Base-by-base conservation (phyloP, 30 jellyfish, hydroid and myxozoan species). In the Turritopsis dohrnii region DNA sequence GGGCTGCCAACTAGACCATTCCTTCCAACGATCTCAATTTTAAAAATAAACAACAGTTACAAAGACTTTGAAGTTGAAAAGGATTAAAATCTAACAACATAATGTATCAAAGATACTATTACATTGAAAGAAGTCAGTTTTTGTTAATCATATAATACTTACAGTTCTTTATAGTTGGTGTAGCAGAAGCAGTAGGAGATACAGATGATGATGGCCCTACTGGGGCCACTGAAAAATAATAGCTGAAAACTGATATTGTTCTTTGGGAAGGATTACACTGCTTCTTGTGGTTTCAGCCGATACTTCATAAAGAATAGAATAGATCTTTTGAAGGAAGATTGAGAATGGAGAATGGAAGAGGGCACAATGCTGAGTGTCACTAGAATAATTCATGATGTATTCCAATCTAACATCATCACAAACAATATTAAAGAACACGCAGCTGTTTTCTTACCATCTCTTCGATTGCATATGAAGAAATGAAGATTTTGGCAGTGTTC, bases 1-100 rank as follows among this genome's bases (percentile, higher is more conserved):
- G 19, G 77, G 77, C 30, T 69, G 77, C 77, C 77, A 69, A 69
- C 19, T 27, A 69, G 77, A 69, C 77, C 77, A 69, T 27, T 1
- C 30, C 19, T 16, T n/a, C 77, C 77, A 69, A 19, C 19, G 13
- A 41, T 41, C 60, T 41, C 13, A 41, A 41, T 41, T 41, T 41
- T 3, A 41, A 5, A 41, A 41, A 41, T 3, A 41, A 41, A 41
- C 60, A 41, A 41, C 13, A 41, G 13, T 41, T 13, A 41, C 13
- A 13, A 41, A 13, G 60, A 41, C 60, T 41, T 41, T 13, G 5
- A 3, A 41, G 60, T 41, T 41, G 60, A 41, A 41, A 41, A 41
- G 13, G 13, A 41, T 41, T 13, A 41, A 41, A n/a, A n/a, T n/a
- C n/a, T n/a, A n/a, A n/a, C n/a, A n/a, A n/a, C n/a, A n/a, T n/a